These are phyloP conservation scores for Netelia melanura DNA, from an alignment of 2,888 invertebrate genomes.

Conservation along the genomic window DNA sequence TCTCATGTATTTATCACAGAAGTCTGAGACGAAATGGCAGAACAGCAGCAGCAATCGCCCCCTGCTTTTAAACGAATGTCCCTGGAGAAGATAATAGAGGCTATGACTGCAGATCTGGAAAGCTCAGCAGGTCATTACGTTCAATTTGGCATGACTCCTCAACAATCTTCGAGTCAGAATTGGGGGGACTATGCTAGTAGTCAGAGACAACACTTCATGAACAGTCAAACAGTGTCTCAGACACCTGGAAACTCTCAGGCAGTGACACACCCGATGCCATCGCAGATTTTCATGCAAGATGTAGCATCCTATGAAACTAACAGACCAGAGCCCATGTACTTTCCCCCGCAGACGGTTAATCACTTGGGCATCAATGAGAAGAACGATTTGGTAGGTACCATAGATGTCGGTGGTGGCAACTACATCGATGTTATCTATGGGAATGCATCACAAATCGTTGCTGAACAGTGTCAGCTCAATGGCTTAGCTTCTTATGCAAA, in stretches of 20 bases:
- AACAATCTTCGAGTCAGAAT: slow-evolving; percentile 76
- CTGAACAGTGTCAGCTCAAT: slow-evolving; percentile 80
- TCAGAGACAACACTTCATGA: slow-evolving; percentile 77
- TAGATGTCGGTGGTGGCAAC: slow-evolving; percentile 84
- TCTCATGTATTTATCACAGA: slow-evolving; percentile 34
- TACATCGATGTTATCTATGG: slow-evolving; percentile 84
- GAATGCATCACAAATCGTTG: slow-evolving; percentile 81
- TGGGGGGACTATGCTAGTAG: slow-evolving; percentile 81
- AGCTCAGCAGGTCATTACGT: slow-evolving; percentile 87
- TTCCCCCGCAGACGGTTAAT: slow-evolving; percentile 80
- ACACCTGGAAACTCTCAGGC: slow-evolving; percentile 33
- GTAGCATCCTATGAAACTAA: slow-evolving; percentile 70
- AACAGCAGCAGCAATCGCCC: slow-evolving; percentile 72
- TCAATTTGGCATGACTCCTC: slow-evolving; percentile 85
- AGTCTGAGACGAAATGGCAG: slow-evolving; percentile 68
- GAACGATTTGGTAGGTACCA: slow-evolving; percentile 82
- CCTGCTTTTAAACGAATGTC: slow-evolving; percentile 80
- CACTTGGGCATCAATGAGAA: slow-evolving; percentile 82
- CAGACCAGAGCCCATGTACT: slow-evolving; percentile 79
- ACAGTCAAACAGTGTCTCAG: slow-evolving; percentile 66
- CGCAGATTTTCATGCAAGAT: slow-evolving; percentile 71
- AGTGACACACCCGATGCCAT: slow-evolving; percentile 50
- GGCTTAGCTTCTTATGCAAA: slow-evolving; percentile 76
- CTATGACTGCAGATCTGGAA: slow-evolving; percentile 87
- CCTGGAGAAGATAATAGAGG: slow-evolving; percentile 87